A percentile compares a stretch with the other conserved stretches of the same genome.
phyloP scores from a whole-genome alignment of 2,888 invertebrate genomes.

The Cephus pygmeus region DNA sequence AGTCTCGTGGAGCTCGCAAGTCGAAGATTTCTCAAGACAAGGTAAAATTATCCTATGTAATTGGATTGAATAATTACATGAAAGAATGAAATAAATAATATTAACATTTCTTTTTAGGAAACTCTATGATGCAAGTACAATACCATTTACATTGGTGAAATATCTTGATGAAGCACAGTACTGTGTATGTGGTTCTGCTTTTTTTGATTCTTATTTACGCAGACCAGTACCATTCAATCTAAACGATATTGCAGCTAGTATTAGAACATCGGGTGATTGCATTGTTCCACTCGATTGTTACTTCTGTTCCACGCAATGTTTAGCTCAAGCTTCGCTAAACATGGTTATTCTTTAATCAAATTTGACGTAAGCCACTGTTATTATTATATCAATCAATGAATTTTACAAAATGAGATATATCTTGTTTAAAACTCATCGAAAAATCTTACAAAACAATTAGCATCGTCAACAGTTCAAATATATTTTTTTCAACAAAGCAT shows the following conservation, averaged over 20 bases:
- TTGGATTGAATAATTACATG: neutral
- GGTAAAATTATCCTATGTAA: slow-evolving; percentile 35
- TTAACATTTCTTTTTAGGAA: slow-evolving; percentile 56
- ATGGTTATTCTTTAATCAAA: neutral
- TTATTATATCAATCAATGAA: neutral
- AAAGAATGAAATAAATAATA: neutral
- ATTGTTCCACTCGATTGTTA: slow-evolving; percentile 71
- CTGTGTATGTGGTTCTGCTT: slow-evolving; percentile 73
- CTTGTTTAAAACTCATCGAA: neutral
- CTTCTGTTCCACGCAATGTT: slow-evolving; percentile 72
- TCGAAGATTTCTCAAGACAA: slow-evolving; percentile 68
- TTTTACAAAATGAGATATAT: neutral
- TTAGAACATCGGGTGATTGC: slow-evolving; percentile 51
- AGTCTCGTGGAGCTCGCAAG: slow-evolving; percentile 71
- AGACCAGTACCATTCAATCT: slow-evolving; percentile 33
- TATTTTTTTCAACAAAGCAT: neutral
- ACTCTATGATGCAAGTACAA: slow-evolving; percentile 69
- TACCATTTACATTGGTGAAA: slow-evolving; percentile 72
- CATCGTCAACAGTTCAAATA: neutral
- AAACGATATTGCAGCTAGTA: slow-evolving; percentile 37
- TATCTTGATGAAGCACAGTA: slow-evolving; percentile 73
- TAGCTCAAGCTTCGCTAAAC: slow-evolving; percentile 18
- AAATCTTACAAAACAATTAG: neutral
- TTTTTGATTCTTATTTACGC: slow-evolving; percentile 46
- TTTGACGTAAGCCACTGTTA: neutral